Base-by-base conservation (phyloP, 2,797 vertebrate species). In the Balearica regulorum region DNA sequence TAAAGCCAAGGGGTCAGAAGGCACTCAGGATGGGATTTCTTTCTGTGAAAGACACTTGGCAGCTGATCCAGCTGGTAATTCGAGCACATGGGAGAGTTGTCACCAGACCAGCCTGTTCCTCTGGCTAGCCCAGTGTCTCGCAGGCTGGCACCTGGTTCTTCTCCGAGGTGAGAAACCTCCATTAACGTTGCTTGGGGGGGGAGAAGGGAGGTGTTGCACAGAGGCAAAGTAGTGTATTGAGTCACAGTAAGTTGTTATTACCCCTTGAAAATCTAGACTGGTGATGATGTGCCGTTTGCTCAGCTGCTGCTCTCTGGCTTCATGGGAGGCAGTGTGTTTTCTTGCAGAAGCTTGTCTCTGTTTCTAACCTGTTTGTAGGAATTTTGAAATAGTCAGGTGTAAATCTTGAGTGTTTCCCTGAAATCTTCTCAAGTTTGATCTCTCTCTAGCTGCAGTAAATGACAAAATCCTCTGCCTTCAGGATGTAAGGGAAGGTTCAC, bases 41-140 rank as follows among this genome's bases (percentile, higher is more conserved):
- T 69, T 61, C 89, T 89, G 71, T 64, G 89, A 86, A 58, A 93
- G 89, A 73, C 6, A 53, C 48, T 92, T 97, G 95, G 89, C 95
- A 90, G 84, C 4, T 3, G n/a, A 86, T 72, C 46, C 62, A 43
- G 54, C 58, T 49, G 76, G 94, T 96, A 94, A 96, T 70, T 55
- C 3, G 44, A 96, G 96, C 86, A 82, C 13, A 31, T 96, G 94
- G 90, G 87, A 96, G 87, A 96, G 80, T 21, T 94, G 92, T 91
- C 91, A 55, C 61, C 93, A 90, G 87, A 35, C 46, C 90, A 95
- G 91, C 85, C 87, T 81, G 93, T 83, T 96, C 68, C 90, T 94
- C 89, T 94, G 92, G 82, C 95, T 92, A 35, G 70, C 94, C 71
- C 9, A 1, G 54, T 48, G 91, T 93, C 93, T 97, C 10, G 0